Conservation (phyloP, 2,113 vertebrate species). For the Ivindomyrus marchei region DNA sequence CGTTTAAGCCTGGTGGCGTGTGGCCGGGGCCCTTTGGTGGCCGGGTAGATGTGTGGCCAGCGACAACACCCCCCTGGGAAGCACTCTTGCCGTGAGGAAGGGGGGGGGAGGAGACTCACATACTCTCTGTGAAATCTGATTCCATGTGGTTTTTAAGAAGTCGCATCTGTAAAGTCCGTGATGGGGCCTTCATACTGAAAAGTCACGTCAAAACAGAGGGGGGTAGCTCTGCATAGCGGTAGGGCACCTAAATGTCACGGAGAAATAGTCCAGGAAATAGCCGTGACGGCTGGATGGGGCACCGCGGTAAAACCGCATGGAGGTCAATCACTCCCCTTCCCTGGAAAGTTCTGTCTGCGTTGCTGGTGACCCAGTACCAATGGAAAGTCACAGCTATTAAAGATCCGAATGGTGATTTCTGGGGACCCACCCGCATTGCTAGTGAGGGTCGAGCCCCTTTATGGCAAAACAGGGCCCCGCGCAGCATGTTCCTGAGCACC, state of each 20-base stretch:
- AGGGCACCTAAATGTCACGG: not conserved
- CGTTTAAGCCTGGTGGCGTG: not conserved
- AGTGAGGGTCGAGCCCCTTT: not conserved
- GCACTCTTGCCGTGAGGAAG: too few relatives aligned
- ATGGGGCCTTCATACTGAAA: not conserved
- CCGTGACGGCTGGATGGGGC: not conserved
- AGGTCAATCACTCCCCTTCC: not conserved
- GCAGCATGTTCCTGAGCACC: not conserved
- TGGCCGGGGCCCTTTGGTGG: not conserved
- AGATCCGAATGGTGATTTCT: not conserved
- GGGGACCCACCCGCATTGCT: not conserved
- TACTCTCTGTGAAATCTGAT: not conserved
- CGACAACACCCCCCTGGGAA: not conserved
- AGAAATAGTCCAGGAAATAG: not conserved
- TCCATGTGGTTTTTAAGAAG: not conserved
- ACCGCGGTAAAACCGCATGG: not conserved
- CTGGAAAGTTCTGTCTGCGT: not conserved
- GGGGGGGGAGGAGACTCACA: too few relatives aligned
- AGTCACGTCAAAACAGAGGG: not conserved
- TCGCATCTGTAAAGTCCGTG: not conserved
- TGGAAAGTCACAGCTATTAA: not conserved
- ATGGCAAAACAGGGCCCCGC: not conserved
- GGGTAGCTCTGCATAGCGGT: not conserved
- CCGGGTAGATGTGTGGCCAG: not conserved
- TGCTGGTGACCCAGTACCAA: not conserved